Evolutionary conservation across 2,113 vertebrate species (phyloP).

Genomic region (Craseonycteris thonglongyai): DNA sequence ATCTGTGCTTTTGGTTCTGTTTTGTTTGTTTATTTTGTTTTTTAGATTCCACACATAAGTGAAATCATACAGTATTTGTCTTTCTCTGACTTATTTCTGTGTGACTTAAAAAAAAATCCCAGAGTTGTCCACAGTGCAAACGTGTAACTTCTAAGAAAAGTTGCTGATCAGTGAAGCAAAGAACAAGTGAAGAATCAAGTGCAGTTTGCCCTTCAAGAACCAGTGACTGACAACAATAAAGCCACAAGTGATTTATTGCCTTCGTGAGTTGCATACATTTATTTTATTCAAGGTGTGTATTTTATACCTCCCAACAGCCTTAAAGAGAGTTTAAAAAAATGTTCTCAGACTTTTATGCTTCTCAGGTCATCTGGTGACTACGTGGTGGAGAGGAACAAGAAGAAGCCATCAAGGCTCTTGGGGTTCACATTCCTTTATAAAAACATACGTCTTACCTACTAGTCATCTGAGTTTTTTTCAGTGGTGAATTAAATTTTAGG

Average conservation of each 20-base stretch:
- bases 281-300: slow-evolving; percentile 54
- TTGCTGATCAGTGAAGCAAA: slow-evolving; percentile 29
- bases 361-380: slow-evolving; percentile 30
- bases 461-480: neutral
- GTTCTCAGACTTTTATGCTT: slow-evolving; percentile 35
- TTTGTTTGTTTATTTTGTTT: neutral
- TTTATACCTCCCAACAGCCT: slow-evolving; percentile 50
- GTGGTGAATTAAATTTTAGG: neutral
- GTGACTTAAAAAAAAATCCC: neutral
- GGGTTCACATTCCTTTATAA: neutral
- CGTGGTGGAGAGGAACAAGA: slow-evolving; percentile 9
- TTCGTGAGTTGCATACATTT: slow-evolving; percentile 30
- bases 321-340: slow-evolving; percentile 49
- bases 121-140: neutral
- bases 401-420: neutral
- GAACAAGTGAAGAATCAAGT: slow-evolving; percentile 52
- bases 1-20: neutral
- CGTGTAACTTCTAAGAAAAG: slow-evolving; percentile 48
- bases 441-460: neutral
- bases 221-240: slow-evolving; percentile 51
- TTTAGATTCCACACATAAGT: neutral
- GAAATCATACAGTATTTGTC: neutral
- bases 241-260: slow-evolving; percentile 41
- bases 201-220: slow-evolving; percentile 52
- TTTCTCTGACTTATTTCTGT: neutral